Percentiles rank a stretch among this genome's conserved stretches.
phyloP scores from a whole-genome alignment of 1,140 invertebrate genomes.

The Phthorimaea operculella region DNA sequence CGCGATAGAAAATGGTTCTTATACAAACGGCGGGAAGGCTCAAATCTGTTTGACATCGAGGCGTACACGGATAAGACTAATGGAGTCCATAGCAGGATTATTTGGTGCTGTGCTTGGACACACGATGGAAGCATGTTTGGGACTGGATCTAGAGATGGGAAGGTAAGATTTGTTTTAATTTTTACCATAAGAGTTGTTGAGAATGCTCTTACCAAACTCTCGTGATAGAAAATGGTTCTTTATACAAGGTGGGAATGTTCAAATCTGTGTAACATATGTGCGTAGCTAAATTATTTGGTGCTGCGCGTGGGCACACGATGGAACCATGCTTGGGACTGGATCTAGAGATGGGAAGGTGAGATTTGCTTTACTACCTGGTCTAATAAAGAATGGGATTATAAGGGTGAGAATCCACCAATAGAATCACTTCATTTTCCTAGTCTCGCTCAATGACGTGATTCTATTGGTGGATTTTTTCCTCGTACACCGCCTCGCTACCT shows the following conservation, averaged over 20 bases:
- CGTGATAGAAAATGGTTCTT: constrained; percentile 89
- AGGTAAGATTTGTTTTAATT: constrained; percentile 67
- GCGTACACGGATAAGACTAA: constrained; percentile 77
- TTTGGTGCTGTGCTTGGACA: constrained; percentile 95
- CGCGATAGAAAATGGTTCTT: constrained; percentile 92
- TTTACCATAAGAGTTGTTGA: constrained; percentile 88
- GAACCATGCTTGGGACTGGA: constrained; percentile 85
- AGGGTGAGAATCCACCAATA: too few relatives aligned
- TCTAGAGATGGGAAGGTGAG: too few relatives aligned
- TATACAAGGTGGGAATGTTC: constrained; percentile 70
- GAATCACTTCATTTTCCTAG: too few relatives aligned
- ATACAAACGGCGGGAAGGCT: constrained; percentile 62
- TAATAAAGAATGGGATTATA: too few relatives aligned
- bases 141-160: constrained; percentile 94
- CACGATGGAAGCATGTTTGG: constrained; percentile 84
- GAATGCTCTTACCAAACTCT: too few relatives aligned
- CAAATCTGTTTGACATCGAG: constrained; percentile 64
- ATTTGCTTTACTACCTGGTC: background rate
- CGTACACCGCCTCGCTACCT: too few relatives aligned
- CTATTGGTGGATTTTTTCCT: too few relatives aligned
- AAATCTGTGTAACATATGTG: constrained; percentile 65
- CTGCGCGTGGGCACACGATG: constrained; percentile 89
- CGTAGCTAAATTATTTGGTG: constrained; percentile 90
- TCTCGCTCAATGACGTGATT: too few relatives aligned
- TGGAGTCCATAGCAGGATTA: constrained; percentile 88